Percentiles rank a stretch among this genome's conserved stretches.
These are phyloP conservation scores for Pangasius djambal DNA, from an alignment of 2,797 vertebrate genomes.

Conservation along the genomic window DNA sequence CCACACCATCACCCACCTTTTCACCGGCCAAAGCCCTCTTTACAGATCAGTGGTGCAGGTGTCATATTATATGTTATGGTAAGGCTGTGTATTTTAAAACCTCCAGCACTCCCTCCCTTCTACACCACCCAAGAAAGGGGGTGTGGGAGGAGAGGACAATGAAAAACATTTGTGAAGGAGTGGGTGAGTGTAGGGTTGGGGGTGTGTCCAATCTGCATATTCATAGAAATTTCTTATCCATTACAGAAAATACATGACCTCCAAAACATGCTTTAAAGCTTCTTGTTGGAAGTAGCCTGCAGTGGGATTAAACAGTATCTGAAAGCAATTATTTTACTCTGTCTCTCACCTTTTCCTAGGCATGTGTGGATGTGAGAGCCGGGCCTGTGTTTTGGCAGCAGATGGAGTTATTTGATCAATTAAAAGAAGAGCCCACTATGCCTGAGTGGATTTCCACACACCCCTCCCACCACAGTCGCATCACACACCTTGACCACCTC, in stretches of 20 bases:
- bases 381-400: constrained; percentile 93
- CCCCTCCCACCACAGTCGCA: constrained; percentile 87
- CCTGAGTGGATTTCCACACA: constrained; percentile 97
- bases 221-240: not conserved
- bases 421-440: constrained; percentile 72
- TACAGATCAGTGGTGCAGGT: not conserved
- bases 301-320: constrained; percentile 7
- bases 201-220: not conserved
- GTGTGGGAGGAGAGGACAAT: not conserved
- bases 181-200: not conserved
- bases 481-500: constrained; percentile 82
- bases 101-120: too few relatives aligned
- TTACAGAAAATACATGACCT: not conserved
- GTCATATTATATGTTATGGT: not conserved
- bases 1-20: not conserved
- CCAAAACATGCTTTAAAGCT: not conserved
- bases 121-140: not conserved
- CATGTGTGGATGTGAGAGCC: constrained; percentile 91
- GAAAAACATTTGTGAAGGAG: not conserved
- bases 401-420: constrained; percentile 81
- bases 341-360: constrained; percentile 71
- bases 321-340: constrained; percentile 7
- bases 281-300: not conserved
- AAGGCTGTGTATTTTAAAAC: not conserved
- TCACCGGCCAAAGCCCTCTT: not conserved